Conservation (phyloP, 2,888 invertebrate genomes). For the Scaptomyza caliginosa region DNA sequence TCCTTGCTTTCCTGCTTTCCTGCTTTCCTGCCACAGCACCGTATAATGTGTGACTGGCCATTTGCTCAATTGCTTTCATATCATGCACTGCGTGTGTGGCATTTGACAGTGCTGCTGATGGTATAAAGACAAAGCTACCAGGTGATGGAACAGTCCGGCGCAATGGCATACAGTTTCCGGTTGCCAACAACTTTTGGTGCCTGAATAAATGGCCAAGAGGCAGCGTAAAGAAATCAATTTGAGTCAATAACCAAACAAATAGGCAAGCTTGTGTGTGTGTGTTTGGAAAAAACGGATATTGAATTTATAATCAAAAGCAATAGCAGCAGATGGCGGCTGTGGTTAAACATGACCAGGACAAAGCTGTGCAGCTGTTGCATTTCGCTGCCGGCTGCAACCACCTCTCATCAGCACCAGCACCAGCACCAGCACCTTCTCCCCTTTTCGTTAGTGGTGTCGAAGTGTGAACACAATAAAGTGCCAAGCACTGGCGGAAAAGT, state of each 20-base stretch:
- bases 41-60: background rate
- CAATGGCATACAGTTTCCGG: conserved; percentile 1
- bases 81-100: background rate
- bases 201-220: background rate
- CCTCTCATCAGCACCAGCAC: too few species aligned
- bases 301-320: conserved; percentile 22
- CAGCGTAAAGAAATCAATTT: conserved; percentile 27
- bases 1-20: too few species aligned
- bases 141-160: background rate
- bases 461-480: conserved; percentile 9
- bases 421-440: too few species aligned
- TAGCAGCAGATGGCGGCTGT: background rate
- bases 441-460: background rate
- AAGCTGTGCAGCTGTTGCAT: conserved; percentile 22
- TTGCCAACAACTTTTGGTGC: background rate
- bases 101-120: background rate
- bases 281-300: conserved; percentile 41
- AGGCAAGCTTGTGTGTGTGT: conserved; percentile 10
- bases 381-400: background rate
- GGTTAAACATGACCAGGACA: background rate
- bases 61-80: background rate
- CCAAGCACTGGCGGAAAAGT: background rate
- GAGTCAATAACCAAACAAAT: conserved; percentile 17
- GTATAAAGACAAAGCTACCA: background rate
- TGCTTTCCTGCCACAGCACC: too few species aligned